These are phyloP conservation scores for Epinephelus malabaricus DNA, from an alignment of 2,797 vertebrate species.

Conservation along the genomic window DNA sequence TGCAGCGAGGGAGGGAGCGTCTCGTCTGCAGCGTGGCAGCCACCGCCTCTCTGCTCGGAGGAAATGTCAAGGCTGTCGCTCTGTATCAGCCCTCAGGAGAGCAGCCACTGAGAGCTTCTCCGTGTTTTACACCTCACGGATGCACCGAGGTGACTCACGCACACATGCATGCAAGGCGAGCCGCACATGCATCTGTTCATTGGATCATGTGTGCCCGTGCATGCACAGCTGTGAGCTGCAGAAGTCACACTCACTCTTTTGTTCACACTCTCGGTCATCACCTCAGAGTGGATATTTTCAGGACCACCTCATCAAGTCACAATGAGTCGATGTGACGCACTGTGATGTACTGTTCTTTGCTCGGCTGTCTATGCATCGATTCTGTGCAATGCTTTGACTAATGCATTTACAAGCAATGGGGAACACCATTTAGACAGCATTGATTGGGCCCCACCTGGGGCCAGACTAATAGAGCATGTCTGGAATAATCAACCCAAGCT, in stretches of 20 bases:
- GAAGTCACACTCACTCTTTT: not conserved
- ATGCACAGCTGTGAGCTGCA: slow-evolving; percentile 1
- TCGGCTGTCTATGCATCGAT: slow-evolving; percentile 55
- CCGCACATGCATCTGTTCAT: not conserved
- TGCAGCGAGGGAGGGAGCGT: slow-evolving; percentile 23
- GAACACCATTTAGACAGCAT: slow-evolving; percentile 67
- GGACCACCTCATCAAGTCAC: slow-evolving; percentile 42
- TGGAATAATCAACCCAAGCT: slow-evolving; percentile 60
- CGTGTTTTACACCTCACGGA: slow-evolving; percentile 41
- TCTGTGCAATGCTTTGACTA: slow-evolving; percentile 33
- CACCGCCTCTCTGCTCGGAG: slow-evolving; percentile 14
- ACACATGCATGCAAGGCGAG: not conserved
- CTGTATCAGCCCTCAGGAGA: slow-evolving; percentile 52
- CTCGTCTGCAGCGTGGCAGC: slow-evolving; percentile 27
- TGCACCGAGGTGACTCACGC: slow-evolving; percentile 42
- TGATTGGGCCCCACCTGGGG: slow-evolving; percentile 65
- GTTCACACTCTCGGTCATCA: slow-evolving; percentile 6
- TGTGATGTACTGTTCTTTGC: slow-evolving; percentile 18
- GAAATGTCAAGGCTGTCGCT: slow-evolving; percentile 70
- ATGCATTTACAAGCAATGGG: slow-evolving; percentile 61
- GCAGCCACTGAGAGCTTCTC: slow-evolving; percentile 43
- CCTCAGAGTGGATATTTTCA: slow-evolving; percentile 23
- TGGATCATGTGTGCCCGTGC: not conserved
- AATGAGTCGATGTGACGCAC: slow-evolving; percentile 20
- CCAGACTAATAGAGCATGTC: slow-evolving; percentile 66